Evolutionary conservation across 2,797 vertebrate genomes (phyloP).

Genomic region (Cirrhinus molitorella): DNA sequence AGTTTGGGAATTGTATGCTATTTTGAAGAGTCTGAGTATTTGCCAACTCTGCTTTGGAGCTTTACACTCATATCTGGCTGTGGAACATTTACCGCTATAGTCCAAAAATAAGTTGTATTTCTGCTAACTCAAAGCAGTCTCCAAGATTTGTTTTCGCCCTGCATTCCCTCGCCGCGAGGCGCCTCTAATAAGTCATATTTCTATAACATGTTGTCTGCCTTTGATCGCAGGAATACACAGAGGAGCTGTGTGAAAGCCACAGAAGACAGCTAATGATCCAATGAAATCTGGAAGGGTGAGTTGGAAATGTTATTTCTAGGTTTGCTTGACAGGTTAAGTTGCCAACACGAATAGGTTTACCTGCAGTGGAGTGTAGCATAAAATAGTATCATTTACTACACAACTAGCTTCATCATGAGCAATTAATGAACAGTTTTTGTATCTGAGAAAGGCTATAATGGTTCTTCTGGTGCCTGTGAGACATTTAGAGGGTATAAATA

Average conservation of each 20-base stretch:
- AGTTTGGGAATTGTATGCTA: background rate
- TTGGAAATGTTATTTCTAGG: background rate
- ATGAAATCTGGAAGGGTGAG: background rate
- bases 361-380: background rate
- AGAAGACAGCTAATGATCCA: constrained; percentile 10
- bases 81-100: background rate
- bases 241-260: constrained; percentile 4
- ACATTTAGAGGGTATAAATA: constrained; percentile 58
- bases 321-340: constrained; percentile 1
- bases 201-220: constrained; percentile 13
- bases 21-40: background rate
- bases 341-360: background rate
- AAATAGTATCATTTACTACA: constrained; percentile 19
- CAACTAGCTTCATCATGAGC: background rate
- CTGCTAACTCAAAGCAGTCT: constrained; percentile 20
- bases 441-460: constrained; percentile 23
- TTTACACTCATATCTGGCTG: background rate
- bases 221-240: constrained; percentile 16
- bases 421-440: constrained; percentile 4
- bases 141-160: background rate
- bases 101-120: background rate
- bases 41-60: background rate
- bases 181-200: constrained; percentile 23
- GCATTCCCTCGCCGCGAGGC: background rate
- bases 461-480: constrained; percentile 22